Percentiles rank a stretch among this genome's conserved stretches.
Evolutionary conservation across 1,140 invertebrate species (phyloP).

Genomic region (Ostrea edulis): DNA sequence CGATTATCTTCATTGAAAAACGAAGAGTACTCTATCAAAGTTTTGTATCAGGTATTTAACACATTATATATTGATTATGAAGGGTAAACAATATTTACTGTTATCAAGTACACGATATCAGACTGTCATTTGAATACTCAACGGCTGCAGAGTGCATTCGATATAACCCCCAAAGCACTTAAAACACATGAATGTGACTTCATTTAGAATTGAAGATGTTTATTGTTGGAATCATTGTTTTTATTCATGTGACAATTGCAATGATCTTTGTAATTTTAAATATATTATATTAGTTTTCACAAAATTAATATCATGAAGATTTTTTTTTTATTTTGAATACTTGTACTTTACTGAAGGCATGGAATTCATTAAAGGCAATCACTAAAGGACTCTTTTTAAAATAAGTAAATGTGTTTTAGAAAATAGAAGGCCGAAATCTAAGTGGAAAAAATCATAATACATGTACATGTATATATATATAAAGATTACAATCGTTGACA

Average conservation of each 20-base stretch:
- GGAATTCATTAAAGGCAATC: no score
- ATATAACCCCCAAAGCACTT: not conserved
- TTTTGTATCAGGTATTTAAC: constrained; percentile 7
- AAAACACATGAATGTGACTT: not conserved
- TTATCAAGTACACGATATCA: constrained; percentile 3
- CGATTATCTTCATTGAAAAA: constrained; percentile 36
- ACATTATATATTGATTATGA: constrained; percentile 34
- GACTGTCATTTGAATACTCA: not conserved
- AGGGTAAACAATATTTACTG: constrained; percentile 13
- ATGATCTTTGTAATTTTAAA: no score
- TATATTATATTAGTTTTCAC: no score
- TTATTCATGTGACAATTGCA: not conserved
- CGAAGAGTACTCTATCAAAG: constrained; percentile 7
- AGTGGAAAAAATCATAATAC: no score
- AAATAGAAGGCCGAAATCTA: no score
- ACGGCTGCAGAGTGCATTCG: not conserved
- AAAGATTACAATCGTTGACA: no score
- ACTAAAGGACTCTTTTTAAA: no score
- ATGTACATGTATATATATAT: no score
- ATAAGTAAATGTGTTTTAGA: no score
- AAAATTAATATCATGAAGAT: no score
- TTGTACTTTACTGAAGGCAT: no score
- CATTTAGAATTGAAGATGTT: not conserved
- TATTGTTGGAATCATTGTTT: not conserved
- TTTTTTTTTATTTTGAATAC: no score